A percentile compares a stretch with the other conserved stretches of the same genome.
phyloP scores from a whole-genome alignment of 2,113 vertebrate genomes.

The Cryptotis parvus region DNA sequence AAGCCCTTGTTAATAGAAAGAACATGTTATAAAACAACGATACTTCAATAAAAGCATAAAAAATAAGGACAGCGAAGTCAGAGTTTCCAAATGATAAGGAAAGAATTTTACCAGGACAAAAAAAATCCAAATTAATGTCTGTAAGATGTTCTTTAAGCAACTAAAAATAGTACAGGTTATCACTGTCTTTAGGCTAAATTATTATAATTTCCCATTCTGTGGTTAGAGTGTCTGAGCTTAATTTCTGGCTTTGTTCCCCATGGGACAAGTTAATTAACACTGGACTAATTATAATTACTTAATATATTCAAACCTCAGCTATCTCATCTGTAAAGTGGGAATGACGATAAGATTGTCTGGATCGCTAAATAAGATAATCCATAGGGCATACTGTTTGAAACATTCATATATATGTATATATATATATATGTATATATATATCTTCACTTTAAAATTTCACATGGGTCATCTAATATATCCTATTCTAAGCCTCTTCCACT shows the following conservation, averaged over 20 bases:
- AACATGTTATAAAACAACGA: background rate
- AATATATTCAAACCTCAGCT: background rate
- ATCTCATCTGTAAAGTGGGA: conserved; percentile 24
- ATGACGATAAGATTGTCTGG: conserved; percentile 32
- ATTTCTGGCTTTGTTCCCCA: conserved; percentile 1
- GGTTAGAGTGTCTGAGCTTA: background rate
- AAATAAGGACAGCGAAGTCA: conserved; percentile 18
- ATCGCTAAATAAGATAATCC: conserved; percentile 17
- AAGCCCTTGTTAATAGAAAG: background rate
- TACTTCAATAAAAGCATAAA: background rate
- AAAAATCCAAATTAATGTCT: conserved; percentile 33
- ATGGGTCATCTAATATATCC: background rate
- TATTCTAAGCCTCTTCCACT: background rate
- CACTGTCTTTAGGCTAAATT: conserved; percentile 38
- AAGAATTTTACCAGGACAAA: background rate
- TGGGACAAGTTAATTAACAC: conserved; percentile 32
- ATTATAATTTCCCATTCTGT: conserved; percentile 21
- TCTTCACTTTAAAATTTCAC: conserved; percentile 13
- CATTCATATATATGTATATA: background rate
- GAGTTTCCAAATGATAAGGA: background rate
- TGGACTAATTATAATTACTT: conserved; percentile 52
- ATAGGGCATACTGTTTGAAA: background rate
- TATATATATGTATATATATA: background rate
- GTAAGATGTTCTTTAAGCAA: conserved; percentile 34
- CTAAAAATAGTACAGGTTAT: background rate